Percentiles rank a stretch among this genome's conserved stretches.
These are phyloP conservation scores for Erythrolamprus reginae DNA, from an alignment of 2,113 vertebrate genomes.

Conservation along the genomic window DNA sequence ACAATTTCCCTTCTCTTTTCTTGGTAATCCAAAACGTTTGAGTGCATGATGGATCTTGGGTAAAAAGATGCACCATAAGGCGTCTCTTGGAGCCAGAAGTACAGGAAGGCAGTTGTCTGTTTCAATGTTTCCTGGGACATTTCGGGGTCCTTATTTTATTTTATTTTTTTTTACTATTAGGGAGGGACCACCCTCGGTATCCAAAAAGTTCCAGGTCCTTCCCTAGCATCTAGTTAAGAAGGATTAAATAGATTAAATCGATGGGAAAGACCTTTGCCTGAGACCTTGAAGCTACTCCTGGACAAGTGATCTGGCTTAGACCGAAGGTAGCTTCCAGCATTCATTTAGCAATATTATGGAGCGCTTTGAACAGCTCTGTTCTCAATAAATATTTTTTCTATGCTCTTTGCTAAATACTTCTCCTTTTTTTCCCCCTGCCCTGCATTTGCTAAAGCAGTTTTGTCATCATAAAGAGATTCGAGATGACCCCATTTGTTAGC, in stretches of 20 bases:
- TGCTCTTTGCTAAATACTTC: slow-evolving; percentile 38
- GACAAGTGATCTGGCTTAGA: background rate
- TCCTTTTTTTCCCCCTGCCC: background rate
- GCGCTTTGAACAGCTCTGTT: slow-evolving; percentile 13
- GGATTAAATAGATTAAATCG: background rate
- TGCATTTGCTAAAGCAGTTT: background rate
- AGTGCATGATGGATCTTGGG: background rate
- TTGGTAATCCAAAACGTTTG: background rate
- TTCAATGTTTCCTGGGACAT: background rate
- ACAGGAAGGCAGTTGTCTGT: background rate
- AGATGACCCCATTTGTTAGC: background rate
- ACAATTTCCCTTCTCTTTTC: background rate
- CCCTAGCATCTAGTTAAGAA: background rate
- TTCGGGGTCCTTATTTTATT: background rate
- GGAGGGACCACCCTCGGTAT: background rate
- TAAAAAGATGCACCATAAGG: background rate
- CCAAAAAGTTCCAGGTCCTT: background rate
- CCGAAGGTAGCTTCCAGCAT: background rate
- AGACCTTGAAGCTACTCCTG: background rate
- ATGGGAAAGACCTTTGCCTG: background rate
- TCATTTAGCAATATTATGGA: background rate
- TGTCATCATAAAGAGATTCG: background rate
- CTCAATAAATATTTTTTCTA: slow-evolving; percentile 57
- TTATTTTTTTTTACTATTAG: background rate
- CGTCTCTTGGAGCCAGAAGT: background rate